Evolutionary conservation across 1,140 invertebrate genomes (phyloP), one percentile per base, ranked within the genome.

Genomic region (Lucilia sericata): DNA sequence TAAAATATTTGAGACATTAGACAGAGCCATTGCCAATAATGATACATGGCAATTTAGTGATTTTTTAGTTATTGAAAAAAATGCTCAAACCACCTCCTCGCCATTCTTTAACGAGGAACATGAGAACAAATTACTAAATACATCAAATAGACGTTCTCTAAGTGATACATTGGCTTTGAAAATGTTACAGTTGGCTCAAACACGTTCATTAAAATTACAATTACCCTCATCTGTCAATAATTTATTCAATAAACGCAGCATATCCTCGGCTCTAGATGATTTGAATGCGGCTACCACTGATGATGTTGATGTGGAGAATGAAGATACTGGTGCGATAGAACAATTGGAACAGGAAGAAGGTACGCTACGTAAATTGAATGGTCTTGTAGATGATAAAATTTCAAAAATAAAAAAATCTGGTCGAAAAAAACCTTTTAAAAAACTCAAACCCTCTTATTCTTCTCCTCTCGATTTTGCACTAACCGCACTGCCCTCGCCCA

Each of bases 21-120:
- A 94, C 70, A 86, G 90, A 2, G 93, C 93, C 1, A 91, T 93
- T 7, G 88, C 90, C 55, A 93, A 93, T 85, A 93, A 94, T 78
- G 92, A 92, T 47, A 92, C 93, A 19, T 93, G 94, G 87, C 90
- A 91, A 19, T 87, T 94, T 55, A 93, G 92, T 85, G 93, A 94
- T 80, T 93, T 88, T 34, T 86, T 94, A n/a, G 92, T 92, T 7
- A 91, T 94, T 47, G 93, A 92, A 5, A 92, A 87, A 60, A 83
- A 30, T 51, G 30, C 74, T 55, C 60, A 82, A 36, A n/a, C 51
- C 9, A 9, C 7, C 42, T 17, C 74, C 70, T 4, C 8, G 2
- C 2, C 5, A 30, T 14, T 34, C 19, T 7, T 14, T 5, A 14
- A 76, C 42, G 10, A 76, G 74, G 34, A 76, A 3, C 2, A 7